A percentile compares a stretch with the other conserved stretches of the same genome.
phyloP scores from a whole-genome alignment of 2,888 invertebrate species.

The Pomacea canaliculata region DNA sequence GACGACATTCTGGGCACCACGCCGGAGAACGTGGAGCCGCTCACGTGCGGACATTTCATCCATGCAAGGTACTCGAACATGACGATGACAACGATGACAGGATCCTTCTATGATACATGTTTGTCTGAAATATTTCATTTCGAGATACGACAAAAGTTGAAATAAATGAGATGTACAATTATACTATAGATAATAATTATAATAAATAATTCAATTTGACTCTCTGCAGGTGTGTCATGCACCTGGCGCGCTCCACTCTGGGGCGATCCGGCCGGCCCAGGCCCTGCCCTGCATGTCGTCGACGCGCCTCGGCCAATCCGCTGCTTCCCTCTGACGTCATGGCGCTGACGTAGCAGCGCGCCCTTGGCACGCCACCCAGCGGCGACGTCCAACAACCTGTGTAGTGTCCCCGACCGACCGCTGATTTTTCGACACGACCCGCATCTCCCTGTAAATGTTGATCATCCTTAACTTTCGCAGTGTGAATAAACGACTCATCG shows the following conservation, averaged over 20 bases:
- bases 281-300: constrained; percentile 59
- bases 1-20: constrained; percentile 81
- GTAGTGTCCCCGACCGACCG: constrained; percentile 17
- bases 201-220: background rate
- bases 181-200: too few species aligned
- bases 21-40: constrained; percentile 79
- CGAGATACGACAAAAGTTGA: too few species aligned
- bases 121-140: too few species aligned
- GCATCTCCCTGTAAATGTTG: background rate
- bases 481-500: too few species aligned
- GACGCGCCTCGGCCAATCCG: constrained; percentile 50
- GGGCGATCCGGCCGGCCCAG: constrained; percentile 44
- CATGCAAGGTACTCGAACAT: constrained; percentile 72
- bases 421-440: background rate
- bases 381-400: constrained; percentile 2
- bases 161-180: too few species aligned
- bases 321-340: constrained; percentile 36
- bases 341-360: constrained; percentile 23
- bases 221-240: constrained; percentile 40
- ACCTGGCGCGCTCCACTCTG: constrained; percentile 47
- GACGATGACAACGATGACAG: background rate
- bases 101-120: background rate
- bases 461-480: too few species aligned
- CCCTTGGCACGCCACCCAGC: constrained; percentile 15
- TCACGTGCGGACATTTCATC: constrained; percentile 89